A percentile compares a stretch with the other conserved stretches of the same genome.
These are phyloP conservation scores for Oeneis ivallda DNA, from an alignment of 2,888 invertebrate species.

Conservation along the genomic window DNA sequence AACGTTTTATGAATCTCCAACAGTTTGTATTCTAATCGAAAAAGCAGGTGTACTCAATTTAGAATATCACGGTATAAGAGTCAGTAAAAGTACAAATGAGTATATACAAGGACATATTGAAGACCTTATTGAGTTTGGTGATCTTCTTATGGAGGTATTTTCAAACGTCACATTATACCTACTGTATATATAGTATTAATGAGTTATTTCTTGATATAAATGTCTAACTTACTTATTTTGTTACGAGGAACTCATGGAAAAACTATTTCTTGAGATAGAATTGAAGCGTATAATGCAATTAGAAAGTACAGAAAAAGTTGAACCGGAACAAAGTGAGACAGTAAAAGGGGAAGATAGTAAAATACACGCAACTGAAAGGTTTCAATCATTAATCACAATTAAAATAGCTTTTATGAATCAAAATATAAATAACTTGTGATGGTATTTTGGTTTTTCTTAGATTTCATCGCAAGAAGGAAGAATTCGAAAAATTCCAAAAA, in stretches of 20 bases:
- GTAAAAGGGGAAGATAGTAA: conserved; percentile 39
- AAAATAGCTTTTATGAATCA: background rate
- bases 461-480: conserved; percentile 61
- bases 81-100: conserved; percentile 57
- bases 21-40: conserved; percentile 51
- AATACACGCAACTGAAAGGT: conserved; percentile 59
- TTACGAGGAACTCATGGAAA: conserved; percentile 51
- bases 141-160: conserved; percentile 55
- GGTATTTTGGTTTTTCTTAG: conserved; percentile 41
- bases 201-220: background rate
- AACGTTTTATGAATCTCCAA: conserved; percentile 84
- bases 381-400: background rate
- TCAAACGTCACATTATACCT: background rate
- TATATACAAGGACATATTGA: conserved; percentile 66
- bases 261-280: conserved; percentile 53
- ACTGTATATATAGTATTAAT: background rate
- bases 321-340: conserved; percentile 43
- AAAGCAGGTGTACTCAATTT: conserved; percentile 64
- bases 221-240: conserved; percentile 23
- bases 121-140: conserved; percentile 56
- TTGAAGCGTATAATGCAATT: conserved; percentile 45
- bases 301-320: conserved; percentile 40
- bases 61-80: conserved; percentile 61
- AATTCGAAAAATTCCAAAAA: conserved; percentile 55
- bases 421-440: background rate